A percentile compares a stretch with the other conserved stretches of the same genome.
phyloP scores from a whole-genome alignment of 2,113 vertebrate genomes.

The Gopherus flavomarginatus region DNA sequence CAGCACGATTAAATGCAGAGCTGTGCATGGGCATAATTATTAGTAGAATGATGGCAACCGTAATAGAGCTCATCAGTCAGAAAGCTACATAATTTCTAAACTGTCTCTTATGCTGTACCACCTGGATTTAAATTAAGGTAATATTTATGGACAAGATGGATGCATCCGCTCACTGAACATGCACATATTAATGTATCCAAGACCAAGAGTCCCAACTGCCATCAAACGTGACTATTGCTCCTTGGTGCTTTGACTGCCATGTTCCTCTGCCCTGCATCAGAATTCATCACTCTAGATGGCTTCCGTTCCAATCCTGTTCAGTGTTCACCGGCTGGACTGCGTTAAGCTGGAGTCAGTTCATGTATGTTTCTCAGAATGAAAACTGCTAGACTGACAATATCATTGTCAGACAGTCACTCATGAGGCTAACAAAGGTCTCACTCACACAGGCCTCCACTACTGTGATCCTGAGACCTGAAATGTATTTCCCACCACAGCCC shows the following conservation, averaged over 20 bases:
- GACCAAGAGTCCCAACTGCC: neutral
- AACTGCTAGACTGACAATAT: fast-evolving
- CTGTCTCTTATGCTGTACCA: constrained; percentile 48
- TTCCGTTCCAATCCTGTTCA: neutral
- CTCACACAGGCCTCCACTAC: neutral
- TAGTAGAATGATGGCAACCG: constrained; percentile 45
- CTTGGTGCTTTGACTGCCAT: fast-evolving
- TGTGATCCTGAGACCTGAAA: neutral
- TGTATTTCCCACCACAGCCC: neutral
- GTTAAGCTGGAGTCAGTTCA: neutral
- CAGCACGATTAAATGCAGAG: constrained; percentile 45
- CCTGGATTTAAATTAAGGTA: constrained; percentile 42
- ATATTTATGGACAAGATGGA: constrained; percentile 31
- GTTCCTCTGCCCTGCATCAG: fast-evolving
- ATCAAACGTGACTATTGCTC: neutral
- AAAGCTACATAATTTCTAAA: constrained; percentile 27
- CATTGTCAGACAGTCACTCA: fast-evolving
- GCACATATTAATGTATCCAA: fast-evolving
- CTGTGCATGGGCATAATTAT: constrained; percentile 57
- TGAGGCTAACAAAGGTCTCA: neutral
- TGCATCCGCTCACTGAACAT: neutral
- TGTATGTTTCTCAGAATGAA: fast-evolving
- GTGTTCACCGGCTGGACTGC: fast-evolving
- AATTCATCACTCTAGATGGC: fast-evolving
- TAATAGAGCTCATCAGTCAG: constrained; percentile 58